These are phyloP conservation scores for Cololabis saira DNA, from an alignment of 2,113 vertebrate species.

Conservation along the genomic window DNA sequence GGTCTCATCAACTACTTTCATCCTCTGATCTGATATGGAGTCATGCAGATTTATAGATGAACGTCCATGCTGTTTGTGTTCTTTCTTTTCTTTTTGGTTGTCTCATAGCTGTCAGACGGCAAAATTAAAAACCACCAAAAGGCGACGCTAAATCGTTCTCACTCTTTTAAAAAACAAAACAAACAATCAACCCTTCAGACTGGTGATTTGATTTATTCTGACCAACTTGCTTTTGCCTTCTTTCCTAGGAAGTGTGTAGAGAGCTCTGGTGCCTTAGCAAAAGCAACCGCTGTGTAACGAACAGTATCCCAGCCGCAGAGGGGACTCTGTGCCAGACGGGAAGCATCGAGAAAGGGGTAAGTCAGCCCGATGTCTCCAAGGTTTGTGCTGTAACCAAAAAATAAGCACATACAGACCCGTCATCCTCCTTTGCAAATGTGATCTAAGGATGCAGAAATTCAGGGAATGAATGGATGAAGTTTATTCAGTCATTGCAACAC, in stretches of 20 bases:
- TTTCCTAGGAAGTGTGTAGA: conserved; percentile 99
- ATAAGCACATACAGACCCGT: no score
- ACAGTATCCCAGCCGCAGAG: conserved; percentile 98
- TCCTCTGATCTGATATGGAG: conserved; percentile 42
- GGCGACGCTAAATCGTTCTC: conserved; percentile 41
- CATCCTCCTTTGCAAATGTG: no score
- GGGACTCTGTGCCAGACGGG: conserved; percentile 96
- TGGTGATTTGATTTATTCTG: conserved; percentile 81
- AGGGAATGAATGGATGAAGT: no score
- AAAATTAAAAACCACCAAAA: conserved; percentile 33
- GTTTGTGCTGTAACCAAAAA: no score
- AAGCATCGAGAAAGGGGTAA: conserved; percentile 98
- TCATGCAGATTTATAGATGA: conserved; percentile 34
- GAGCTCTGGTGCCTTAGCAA: conserved; percentile 99
- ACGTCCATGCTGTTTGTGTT: conserved; percentile 22
- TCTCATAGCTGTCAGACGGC: conserved; percentile 9
- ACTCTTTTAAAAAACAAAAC: conserved; percentile 26
- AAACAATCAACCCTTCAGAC: conserved; percentile 1
- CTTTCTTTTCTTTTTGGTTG: background rate
- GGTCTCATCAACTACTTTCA: conserved; percentile 30
- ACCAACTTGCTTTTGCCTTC: conserved; percentile 97
- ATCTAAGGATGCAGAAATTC: no score
- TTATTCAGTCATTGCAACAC: no score
- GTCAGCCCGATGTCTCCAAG: conserved; percentile 45
- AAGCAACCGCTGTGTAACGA: conserved; percentile 99